Base-by-base conservation (phyloP, 2,113 vertebrate genomes). In the Neolamprologus longior region DNA sequence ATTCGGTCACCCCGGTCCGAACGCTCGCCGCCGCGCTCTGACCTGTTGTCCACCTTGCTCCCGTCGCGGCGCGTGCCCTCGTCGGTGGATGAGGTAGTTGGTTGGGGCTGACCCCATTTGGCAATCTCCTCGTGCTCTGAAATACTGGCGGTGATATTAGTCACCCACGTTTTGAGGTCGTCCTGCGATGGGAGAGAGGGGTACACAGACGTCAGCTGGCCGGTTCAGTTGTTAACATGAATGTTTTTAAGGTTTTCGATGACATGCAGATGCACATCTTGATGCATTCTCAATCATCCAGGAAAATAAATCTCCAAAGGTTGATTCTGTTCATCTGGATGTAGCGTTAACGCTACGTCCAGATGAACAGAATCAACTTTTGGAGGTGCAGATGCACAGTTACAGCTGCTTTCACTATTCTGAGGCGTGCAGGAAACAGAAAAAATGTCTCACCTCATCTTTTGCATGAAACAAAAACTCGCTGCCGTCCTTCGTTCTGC, bases 71-170 rank as follows among this genome's bases (percentile, higher is more conserved):
- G 97, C 6, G 97, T 97, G 80, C 97, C 98, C 92, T 99, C 98
- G 37, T 98, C 98, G 1, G 98, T 99, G 91, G 98, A 99, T 88
- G 98, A 99, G 88, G 98, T 99, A 94, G 98, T 98, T 92, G 97
- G 97, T 91, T 97, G 97, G 42, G 96, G 96, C 86, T 98, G 97
- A 66, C 96, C 96, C 97, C 96, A 97, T 89, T 97, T 98, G 89
- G 96, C 94, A 9, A 98, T 97, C 93, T 99, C 97, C 2, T 96
- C 96, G 8, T 99, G 98, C 91, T 99, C 98, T 0, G 95, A 88
- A 9, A 97, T 97, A 2, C 97, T 96, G 14, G 92, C 8, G 11
- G 95, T 93, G 92, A 98, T 96, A 53, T 96, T 97, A 76, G 86
- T 90, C 81, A 98, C 96, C 98, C 98, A 99, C 31, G 91, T 90